Base-by-base conservation (phyloP, 2,888 invertebrate genomes). In the Perizoma affinitatum region DNA sequence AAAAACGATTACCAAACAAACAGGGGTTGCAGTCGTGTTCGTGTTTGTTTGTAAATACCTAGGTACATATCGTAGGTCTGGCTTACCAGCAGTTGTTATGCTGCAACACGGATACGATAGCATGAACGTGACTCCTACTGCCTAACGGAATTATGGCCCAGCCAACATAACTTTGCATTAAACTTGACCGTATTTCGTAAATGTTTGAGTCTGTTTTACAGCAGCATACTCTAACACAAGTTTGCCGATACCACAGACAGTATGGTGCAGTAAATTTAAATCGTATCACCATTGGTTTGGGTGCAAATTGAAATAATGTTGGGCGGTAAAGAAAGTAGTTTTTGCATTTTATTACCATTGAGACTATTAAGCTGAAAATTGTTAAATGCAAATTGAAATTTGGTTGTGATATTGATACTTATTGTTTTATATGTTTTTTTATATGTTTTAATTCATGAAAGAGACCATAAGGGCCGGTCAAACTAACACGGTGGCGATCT, bases 31-130 rank as follows among this genome's bases (percentile, higher is more conserved):
- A n/a, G n/a, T n/a, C 22, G 22, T 22, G 1, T 22, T 3, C 22
- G 22, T 22, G 22, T 22, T 22, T 22, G n/a, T 22, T 22, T 22
- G 22, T 22, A 22, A 2, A 22, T 22, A 22, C 22, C 22, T 22
- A 22, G 22, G 43, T 75, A 75, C 70, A 71, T 71, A 75, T 73
- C 71, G 57, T 61, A 69, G 69, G 73, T 66, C 74, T 70, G 74
- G 76, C 78, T 79, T 76, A 75, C 79, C 74, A 67, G 74, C 70
- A 70, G 75, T 79, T 78, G 82, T 83, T 83, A 83, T 83, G 80
- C 82, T 66, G 54, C 66, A 73, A 76, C 82, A 82, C 81, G 82
- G 71, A 71, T 71, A 67, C 73, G 72, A 76, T 79, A 75, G 72
- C 72, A 66, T 67, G 79, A 67, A 82, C 82, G 82, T 82, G 82